These are phyloP conservation scores for Drosophila prolongata DNA, from an alignment of 2,888 invertebrate species.

Conservation along the genomic window DNA sequence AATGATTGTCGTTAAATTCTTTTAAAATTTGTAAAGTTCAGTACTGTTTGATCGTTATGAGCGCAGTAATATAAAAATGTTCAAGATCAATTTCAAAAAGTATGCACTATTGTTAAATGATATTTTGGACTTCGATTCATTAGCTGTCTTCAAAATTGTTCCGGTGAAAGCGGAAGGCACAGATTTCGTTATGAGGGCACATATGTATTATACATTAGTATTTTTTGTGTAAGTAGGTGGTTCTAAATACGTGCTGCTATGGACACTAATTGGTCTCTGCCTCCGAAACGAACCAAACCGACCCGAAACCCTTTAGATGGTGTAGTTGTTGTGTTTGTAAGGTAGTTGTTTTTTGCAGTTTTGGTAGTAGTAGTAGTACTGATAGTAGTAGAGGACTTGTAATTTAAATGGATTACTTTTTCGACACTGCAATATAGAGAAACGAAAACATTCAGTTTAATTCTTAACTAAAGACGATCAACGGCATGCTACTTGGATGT, in stretches of 20 bases:
- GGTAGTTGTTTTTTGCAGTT: slow-evolving; percentile 51
- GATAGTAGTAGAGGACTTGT: slow-evolving; percentile 67
- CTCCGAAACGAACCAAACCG: slow-evolving; percentile 28
- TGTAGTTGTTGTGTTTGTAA: slow-evolving; percentile 63
- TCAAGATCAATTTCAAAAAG: slow-evolving; percentile 6
- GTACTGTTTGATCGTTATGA: not conserved
- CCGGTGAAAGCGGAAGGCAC: slow-evolving; percentile 53
- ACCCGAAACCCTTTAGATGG: slow-evolving; percentile 61
- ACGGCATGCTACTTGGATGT: slow-evolving; percentile 1
- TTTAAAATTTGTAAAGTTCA: slow-evolving; percentile 8
- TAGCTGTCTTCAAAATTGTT: not conserved
- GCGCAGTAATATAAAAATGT: not conserved
- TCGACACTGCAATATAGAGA: slow-evolving; percentile 83
- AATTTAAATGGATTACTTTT: slow-evolving; percentile 77
- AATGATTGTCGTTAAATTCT: slow-evolving; percentile 4
- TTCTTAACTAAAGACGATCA: slow-evolving; percentile 30
- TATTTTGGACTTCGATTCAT: slow-evolving; percentile 7
- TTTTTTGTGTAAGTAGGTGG: slow-evolving; percentile 41
- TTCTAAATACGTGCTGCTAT: slow-evolving; percentile 49
- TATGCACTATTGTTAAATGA: not conserved
- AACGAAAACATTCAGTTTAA: slow-evolving; percentile 74
- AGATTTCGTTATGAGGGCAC: slow-evolving; percentile 26
- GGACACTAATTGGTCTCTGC: slow-evolving; percentile 39
- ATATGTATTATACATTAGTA: slow-evolving; percentile 25
- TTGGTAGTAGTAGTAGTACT: slow-evolving; percentile 51